Conservation (phyloP, 2,797 vertebrate genomes). For the Enteromius mattozi region DNA sequence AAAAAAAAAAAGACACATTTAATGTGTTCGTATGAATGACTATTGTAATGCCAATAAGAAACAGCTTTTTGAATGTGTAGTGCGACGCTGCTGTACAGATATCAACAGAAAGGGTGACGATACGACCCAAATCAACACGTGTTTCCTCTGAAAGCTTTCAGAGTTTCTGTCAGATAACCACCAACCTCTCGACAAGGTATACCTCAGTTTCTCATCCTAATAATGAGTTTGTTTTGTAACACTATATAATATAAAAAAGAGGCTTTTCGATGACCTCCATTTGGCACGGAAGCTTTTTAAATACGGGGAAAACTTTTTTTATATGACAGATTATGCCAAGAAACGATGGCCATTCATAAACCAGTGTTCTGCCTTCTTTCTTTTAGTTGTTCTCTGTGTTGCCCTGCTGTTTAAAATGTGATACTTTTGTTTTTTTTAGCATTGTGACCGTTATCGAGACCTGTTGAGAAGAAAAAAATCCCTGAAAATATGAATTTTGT, state of each 20-base stretch:
- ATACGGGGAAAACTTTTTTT: slow-evolving; percentile 68
- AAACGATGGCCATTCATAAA: slow-evolving; percentile 83
- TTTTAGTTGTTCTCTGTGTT: slow-evolving; percentile 72
- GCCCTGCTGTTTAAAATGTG: slow-evolving; percentile 67
- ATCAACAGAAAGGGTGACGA: slow-evolving; percentile 73
- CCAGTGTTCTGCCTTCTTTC: slow-evolving; percentile 81
- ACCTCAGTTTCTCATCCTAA: slow-evolving; percentile 89
- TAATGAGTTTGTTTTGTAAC: slow-evolving; percentile 83
- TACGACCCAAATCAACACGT: slow-evolving; percentile 62
- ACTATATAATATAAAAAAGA: slow-evolving; percentile 79
- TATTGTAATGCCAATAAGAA: slow-evolving; percentile 91
- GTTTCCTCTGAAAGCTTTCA: slow-evolving; percentile 69
- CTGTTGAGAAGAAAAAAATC: slow-evolving; percentile 63
- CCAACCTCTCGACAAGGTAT: slow-evolving; percentile 94
- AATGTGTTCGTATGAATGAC: slow-evolving; percentile 87
- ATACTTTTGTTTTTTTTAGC: slow-evolving; percentile 65
- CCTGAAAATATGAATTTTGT: slow-evolving; percentile 69
- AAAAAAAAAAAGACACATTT: slow-evolving; percentile 74
- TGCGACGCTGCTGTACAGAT: slow-evolving; percentile 90
- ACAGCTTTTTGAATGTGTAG: slow-evolving; percentile 94
- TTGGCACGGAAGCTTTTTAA: slow-evolving; percentile 81
- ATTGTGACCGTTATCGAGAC: slow-evolving; percentile 56
- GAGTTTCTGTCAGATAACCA: slow-evolving; percentile 81
- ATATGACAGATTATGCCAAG: slow-evolving; percentile 77
- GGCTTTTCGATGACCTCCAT: slow-evolving; percentile 79